Evolutionary conservation across 1,140 invertebrate genomes (phyloP).

Genomic region (Penaeus japonicus): DNA sequence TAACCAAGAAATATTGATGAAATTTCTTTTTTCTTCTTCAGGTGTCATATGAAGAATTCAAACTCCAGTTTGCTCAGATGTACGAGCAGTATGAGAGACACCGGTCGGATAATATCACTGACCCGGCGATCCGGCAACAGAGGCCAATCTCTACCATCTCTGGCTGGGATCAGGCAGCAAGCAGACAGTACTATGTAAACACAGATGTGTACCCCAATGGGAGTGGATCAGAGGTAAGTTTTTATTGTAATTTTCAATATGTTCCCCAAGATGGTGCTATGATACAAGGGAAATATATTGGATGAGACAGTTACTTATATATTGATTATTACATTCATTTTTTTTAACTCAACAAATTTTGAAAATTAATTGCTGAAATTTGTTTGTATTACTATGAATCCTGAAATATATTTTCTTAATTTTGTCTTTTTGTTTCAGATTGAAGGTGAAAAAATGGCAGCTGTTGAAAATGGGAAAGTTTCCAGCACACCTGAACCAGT

Average conservation of each 20-base stretch:
- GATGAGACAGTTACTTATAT: not conserved
- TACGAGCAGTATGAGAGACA: conserved; percentile 96
- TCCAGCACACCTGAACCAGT: not conserved
- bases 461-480: conserved; percentile 50
- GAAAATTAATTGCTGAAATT: not conserved
- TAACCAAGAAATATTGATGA: not conserved
- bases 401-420: not conserved
- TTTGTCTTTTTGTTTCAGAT: conserved; percentile 28
- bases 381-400: not conserved
- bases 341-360: not conserved
- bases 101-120: conserved; percentile 91
- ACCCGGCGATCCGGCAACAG: conserved; percentile 88
- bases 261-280: not conserved
- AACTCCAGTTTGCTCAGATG: conserved; percentile 94
- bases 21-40: conserved; percentile 60
- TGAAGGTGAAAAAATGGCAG: conserved; percentile 31
- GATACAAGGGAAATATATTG: not conserved
- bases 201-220: conserved; percentile 54
- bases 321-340: not conserved
- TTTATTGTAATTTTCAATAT: not conserved
- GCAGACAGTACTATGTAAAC: conserved; percentile 55
- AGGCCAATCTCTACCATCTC: conserved; percentile 95
- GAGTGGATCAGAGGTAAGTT: not conserved
- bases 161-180: conserved; percentile 80
- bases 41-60: conserved; percentile 97